Base-by-base conservation (phyloP, 1,140 invertebrate genomes). In the Eupristina koningsbergeri region DNA sequence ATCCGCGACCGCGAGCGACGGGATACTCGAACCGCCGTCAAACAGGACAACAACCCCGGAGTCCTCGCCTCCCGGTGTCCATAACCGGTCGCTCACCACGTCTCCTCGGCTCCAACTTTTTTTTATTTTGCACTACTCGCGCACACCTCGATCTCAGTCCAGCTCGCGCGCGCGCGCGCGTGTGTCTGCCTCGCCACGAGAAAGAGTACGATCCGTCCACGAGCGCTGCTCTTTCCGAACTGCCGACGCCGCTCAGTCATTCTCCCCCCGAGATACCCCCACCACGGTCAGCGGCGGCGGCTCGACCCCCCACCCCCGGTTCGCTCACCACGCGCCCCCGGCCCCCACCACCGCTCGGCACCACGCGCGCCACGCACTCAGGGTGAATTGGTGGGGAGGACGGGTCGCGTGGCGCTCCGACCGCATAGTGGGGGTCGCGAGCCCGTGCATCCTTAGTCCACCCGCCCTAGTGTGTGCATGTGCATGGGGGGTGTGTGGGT, bases 371-470 rank as follows among this genome's bases (percentile, higher is more conserved):
- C 90, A 91, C 90, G 91, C 90, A 89, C 91, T 88, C 89, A 86
- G 79, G 84, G 61, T 45, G 17, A 69, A 34, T 36, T 78, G 85
- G 89, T 88, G 89, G 90, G 91, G 89, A 88, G 78, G 87, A 86
- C 86, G 84, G 87, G 91, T 92, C 91, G 91, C 91, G 91, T 92
- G 91, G 91, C 91, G 85, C 86, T 84, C 19, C 85, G 87, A 64
- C 84, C 86, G 81, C 86, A 81, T 84, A 84, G 86, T 86, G 87
- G 88, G 61, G 82, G 74, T 17, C 77, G 45, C 77, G 64, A 73
- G 80, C 67, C 73, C 73, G 73, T 34, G 19, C 79, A 47, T 69
- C 64, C 64, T 36, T 69, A 64, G 29, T 3, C 69, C 84, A 3
- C 34, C 79, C 34, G 64, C 61, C 63, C 73, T 39, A 8, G n/a